Conservation (phyloP, 2,888 invertebrate species). For the Heliconius cydno region DNA sequence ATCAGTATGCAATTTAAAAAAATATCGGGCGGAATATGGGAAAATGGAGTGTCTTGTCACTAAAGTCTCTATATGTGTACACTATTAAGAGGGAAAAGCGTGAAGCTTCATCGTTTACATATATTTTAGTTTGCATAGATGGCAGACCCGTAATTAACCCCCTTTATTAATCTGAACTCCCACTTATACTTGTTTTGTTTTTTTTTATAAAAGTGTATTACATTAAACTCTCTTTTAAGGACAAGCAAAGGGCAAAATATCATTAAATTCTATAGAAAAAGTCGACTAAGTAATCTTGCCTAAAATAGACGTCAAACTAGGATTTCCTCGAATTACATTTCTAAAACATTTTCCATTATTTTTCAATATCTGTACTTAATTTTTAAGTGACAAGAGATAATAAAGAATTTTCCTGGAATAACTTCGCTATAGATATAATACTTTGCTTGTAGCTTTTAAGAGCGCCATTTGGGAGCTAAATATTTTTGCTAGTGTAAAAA, state of each 20-base stretch:
- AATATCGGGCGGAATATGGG: neutral
- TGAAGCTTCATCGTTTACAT: neutral
- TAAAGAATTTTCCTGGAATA: neutral
- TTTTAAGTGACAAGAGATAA: conserved; percentile 8
- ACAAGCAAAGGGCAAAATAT: neutral
- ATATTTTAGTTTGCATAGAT: neutral
- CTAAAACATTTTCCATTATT: conserved; percentile 6
- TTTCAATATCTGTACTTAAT: conserved; percentile 1
- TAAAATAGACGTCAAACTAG: neutral
- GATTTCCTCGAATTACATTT: neutral
- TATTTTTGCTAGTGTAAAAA: neutral
- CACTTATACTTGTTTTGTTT: neutral
- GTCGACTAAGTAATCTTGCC: neutral
- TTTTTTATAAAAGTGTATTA: neutral
- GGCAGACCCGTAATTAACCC: neutral
- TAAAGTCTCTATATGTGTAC: neutral
- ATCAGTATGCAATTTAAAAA: neutral
- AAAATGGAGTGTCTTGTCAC: neutral
- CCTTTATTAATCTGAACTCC: neutral
- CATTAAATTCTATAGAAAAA: neutral
- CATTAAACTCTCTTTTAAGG: too few relatives aligned
- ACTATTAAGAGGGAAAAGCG: neutral
- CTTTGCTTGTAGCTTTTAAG: neutral
- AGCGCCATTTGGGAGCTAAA: neutral
- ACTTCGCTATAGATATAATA: neutral